Evolutionary conservation across 2,113 vertebrate species (phyloP).

Genomic region (Microtus ochrogaster): DNA sequence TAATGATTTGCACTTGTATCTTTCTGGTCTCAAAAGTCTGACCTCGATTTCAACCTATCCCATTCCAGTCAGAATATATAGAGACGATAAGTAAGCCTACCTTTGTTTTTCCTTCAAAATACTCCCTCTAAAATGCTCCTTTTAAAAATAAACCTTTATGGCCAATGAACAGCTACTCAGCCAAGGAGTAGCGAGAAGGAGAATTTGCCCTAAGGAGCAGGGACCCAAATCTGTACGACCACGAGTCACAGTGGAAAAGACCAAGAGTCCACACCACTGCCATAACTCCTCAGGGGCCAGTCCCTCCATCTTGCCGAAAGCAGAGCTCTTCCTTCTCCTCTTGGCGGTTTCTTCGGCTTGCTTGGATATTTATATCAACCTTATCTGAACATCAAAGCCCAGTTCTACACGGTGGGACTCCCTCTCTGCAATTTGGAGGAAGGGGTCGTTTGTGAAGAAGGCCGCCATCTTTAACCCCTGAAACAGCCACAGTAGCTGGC

Average conservation of each 20-base stretch:
- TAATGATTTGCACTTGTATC: slow-evolving; percentile 2
- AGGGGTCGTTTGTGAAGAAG: neutral
- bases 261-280: slow-evolving; percentile 13
- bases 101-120: slow-evolving; percentile 30
- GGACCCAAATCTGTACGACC: slow-evolving; percentile 3
- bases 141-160: slow-evolving; percentile 29
- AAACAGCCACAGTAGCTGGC: neutral
- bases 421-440: neutral
- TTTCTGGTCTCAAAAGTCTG: slow-evolving; percentile 28
- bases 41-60: slow-evolving; percentile 23
- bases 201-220: neutral
- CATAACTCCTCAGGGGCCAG: neutral
- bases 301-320: neutral
- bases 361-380: slow-evolving; percentile 19
- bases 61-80: slow-evolving; percentile 16
- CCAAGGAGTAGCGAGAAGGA: slow-evolving; percentile 13
- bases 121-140: neutral
- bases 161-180: neutral
- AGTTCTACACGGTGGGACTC: neutral
- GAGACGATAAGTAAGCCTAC: slow-evolving; percentile 5
- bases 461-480: neutral
- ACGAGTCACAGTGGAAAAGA: slow-evolving; percentile 44
- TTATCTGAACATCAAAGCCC: slow-evolving; percentile 11
- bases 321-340: slow-evolving; percentile 11
- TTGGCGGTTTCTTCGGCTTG: neutral